A percentile compares a stretch with the other conserved stretches of the same genome.
phyloP scores from a whole-genome alignment of 2,113 vertebrate species.

The Polypterus senegalus region DNA sequence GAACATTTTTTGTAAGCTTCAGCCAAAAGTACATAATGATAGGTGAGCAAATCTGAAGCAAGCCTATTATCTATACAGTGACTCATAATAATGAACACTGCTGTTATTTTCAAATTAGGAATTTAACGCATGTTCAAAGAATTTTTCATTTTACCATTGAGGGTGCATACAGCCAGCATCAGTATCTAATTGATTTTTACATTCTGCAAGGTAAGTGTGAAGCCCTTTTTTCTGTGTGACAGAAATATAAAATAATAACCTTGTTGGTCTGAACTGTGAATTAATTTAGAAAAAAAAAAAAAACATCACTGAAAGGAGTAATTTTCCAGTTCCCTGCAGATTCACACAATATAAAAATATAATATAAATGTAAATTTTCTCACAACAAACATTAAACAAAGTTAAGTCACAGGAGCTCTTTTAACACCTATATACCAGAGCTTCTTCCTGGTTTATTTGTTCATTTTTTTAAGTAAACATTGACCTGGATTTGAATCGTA shows the following conservation, averaged over 20 bases:
- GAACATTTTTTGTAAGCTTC: neutral
- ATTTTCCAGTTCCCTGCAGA: no score
- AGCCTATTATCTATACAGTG: neutral
- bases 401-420: no score
- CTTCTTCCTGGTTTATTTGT: no score
- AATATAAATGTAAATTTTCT: no score
- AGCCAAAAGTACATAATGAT: neutral
- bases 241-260: neutral
- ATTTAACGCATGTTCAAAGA: neutral
- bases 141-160: neutral
- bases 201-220: neutral
- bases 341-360: no score
- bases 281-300: no score
- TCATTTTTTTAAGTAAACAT: no score
- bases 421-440: no score
- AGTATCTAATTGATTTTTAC: neutral
- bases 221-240: neutral
- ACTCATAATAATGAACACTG: neutral
- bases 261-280: no score
- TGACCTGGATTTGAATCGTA: no score
- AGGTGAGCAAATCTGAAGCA: neutral
- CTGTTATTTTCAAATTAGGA: neutral
- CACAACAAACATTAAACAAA: no score
- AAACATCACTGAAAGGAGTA: no score
- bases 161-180: neutral